These are phyloP conservation scores for Rhincodon typus DNA, from an alignment of 2,797 vertebrate genomes.

Conservation along the genomic window DNA sequence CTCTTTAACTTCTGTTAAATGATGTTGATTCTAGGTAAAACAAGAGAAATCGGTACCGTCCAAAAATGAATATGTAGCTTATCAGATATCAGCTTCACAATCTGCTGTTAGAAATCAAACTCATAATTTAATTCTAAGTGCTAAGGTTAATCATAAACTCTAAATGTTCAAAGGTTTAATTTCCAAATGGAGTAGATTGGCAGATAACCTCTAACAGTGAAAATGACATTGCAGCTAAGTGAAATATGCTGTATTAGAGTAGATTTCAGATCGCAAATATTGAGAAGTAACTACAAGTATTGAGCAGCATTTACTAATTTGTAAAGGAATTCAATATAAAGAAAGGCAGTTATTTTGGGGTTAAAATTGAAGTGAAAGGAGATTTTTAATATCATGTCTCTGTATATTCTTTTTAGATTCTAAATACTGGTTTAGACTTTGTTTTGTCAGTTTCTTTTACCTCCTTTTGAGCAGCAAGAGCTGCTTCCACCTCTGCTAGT, in stretches of 20 bases:
- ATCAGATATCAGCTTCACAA: background rate
- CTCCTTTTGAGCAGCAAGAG: conserved; percentile 53
- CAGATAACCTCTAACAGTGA: background rate
- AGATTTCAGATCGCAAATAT: background rate
- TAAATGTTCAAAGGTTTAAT: background rate
- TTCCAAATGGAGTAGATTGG: background rate
- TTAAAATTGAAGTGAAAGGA: background rate
- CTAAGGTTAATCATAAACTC: conserved; percentile 5
- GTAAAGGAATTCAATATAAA: background rate
- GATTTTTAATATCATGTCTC: background rate
- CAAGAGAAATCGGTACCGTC: background rate
- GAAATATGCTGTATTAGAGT: background rate
- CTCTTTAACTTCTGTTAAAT: background rate
- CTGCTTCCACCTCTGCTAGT: conserved; percentile 45
- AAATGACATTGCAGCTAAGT: background rate
- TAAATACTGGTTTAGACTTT: background rate
- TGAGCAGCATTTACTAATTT: background rate
- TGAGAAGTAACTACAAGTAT: background rate
- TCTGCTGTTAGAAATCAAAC: background rate
- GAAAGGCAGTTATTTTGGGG: background rate
- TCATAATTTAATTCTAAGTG: background rate
- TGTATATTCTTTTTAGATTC: background rate
- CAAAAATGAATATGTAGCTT: background rate
- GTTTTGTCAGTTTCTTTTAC: conserved; percentile 45
- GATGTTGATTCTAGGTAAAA: background rate